A percentile compares a stretch with the other conserved stretches of the same genome.
Evolutionary conservation across 2,888 invertebrate genomes (phyloP).

Genomic region (Ophion costatus): DNA sequence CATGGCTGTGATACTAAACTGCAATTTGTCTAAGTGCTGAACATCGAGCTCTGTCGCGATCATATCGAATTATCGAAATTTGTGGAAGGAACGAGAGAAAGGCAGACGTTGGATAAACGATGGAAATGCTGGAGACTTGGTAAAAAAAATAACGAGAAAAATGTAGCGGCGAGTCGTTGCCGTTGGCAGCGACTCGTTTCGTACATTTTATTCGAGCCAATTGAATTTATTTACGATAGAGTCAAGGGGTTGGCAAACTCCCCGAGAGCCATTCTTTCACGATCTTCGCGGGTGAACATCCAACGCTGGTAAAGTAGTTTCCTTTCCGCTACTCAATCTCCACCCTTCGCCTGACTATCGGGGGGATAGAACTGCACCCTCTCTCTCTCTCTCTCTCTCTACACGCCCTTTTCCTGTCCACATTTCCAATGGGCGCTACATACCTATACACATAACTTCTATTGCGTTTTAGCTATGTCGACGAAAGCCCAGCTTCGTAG

Average conservation of each 20-base stretch:
- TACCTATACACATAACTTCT: conserved; percentile 16
- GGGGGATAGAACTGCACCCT: conserved; percentile 34
- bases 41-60: conserved; percentile 4
- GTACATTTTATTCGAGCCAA: conserved; percentile 78
- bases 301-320: conserved; percentile 74
- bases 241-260: conserved; percentile 63
- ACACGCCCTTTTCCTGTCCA: conserved; percentile 77
- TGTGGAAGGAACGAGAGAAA: conserved; percentile 9
- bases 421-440: conserved; percentile 40
- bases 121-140: conserved; percentile 1
- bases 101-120: conserved; percentile 29
- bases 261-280: conserved; percentile 19
- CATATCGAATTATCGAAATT: conserved; percentile 72
- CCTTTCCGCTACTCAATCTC: conserved; percentile 59
- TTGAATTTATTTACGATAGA: conserved; percentile 78
- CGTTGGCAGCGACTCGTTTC: conserved; percentile 70
- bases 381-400: conserved; percentile 53
- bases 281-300: conserved; percentile 51
- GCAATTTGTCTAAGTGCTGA: conserved; percentile 18
- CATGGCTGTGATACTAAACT: not conserved
- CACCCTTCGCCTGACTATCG: conserved; percentile 38
- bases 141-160: conserved; percentile 70
- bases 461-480: conserved; percentile 14
- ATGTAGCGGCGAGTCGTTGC: conserved; percentile 70
- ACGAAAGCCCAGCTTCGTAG: conserved; percentile 53